A percentile compares a stretch with the other conserved stretches of the same genome.
These are phyloP conservation scores for Callaeas wilsoni DNA, from an alignment of 2,113 vertebrate species.

Conservation along the genomic window DNA sequence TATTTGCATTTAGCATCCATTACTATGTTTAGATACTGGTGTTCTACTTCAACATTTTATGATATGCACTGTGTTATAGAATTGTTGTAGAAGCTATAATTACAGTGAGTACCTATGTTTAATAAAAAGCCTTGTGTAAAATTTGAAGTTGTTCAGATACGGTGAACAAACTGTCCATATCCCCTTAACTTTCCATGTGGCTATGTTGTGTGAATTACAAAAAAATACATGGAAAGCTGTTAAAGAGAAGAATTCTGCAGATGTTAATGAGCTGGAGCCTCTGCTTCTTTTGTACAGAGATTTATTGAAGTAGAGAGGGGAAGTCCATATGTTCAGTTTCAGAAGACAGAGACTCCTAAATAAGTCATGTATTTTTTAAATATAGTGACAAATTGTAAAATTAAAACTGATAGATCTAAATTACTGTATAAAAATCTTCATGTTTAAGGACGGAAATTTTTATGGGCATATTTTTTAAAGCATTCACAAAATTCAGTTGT, in stretches of 20 bases:
- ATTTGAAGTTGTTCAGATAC: background rate
- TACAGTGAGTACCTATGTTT: background rate
- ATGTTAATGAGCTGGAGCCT: background rate
- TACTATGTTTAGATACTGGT: background rate
- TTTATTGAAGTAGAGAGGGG: background rate
- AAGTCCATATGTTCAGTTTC: background rate
- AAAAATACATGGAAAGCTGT: background rate
- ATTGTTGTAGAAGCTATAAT: background rate
- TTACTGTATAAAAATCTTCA: background rate
- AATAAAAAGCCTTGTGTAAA: background rate
- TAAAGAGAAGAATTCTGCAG: background rate
- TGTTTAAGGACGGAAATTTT: background rate
- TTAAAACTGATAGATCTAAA: background rate
- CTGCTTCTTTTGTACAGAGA: background rate
- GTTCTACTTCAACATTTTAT: background rate
- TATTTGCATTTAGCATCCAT: background rate
- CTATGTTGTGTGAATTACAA: background rate
- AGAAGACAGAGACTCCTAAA: background rate
- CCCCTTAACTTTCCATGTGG: background rate
- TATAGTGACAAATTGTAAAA: background rate
- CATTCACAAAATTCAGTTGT: background rate
- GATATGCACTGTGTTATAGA: background rate
- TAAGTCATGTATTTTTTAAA: background rate
- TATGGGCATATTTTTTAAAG: background rate
- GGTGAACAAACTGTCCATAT: background rate